These are phyloP conservation scores for Drosophila falleni DNA, from an alignment of 2,888 invertebrate species.

Conservation along the genomic window DNA sequence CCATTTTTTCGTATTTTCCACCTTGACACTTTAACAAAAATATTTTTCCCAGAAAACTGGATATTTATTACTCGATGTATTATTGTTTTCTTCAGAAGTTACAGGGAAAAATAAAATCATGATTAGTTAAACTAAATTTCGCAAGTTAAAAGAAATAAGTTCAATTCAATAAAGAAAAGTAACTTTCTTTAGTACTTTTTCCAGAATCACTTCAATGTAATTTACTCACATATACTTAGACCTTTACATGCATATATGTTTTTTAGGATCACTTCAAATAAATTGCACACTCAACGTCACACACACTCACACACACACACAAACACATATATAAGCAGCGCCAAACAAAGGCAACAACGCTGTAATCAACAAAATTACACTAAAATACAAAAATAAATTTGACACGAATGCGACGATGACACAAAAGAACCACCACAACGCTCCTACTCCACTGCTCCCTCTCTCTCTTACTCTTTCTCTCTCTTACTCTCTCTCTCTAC, in stretches of 20 bases:
- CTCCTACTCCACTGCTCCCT: slow-evolving; percentile 2
- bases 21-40: no score
- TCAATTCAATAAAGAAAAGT: neutral
- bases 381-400: slow-evolving; percentile 79
- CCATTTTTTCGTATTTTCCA: no score
- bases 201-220: slow-evolving; percentile 12
- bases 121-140: neutral
- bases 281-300: slow-evolving; percentile 69
- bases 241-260: slow-evolving; percentile 8
- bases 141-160: neutral
- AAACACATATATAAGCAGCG: slow-evolving; percentile 15
- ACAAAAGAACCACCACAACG: slow-evolving; percentile 53
- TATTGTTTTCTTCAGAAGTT: no score
- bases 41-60: no score
- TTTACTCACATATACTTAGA: slow-evolving; percentile 6
- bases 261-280: slow-evolving; percentile 74
- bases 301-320: slow-evolving; percentile 19
- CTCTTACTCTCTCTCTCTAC: neutral
- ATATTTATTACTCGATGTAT: no score
- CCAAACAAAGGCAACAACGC: slow-evolving; percentile 61
- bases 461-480: slow-evolving; percentile 1
- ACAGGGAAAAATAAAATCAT: no score
- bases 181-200: neutral
- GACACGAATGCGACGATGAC: slow-evolving; percentile 79
- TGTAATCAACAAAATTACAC: slow-evolving; percentile 80